Evolutionary conservation across 1,140 invertebrate genomes (phyloP).

Genomic region (Pogonus chalceus): DNA sequence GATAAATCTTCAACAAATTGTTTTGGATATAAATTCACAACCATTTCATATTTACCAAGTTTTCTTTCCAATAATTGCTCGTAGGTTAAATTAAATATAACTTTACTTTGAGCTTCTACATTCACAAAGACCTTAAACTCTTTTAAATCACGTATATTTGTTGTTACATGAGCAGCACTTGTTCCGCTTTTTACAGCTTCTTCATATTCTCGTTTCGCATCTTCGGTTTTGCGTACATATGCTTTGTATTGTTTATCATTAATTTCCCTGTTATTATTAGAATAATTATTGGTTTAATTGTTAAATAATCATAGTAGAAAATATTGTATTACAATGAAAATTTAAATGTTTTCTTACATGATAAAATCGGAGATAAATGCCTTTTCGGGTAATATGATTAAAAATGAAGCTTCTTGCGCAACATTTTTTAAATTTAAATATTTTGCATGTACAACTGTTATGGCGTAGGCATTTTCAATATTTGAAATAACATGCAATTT

Average conservation of each 20-base stretch:
- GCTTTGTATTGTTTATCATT: constrained; percentile 43
- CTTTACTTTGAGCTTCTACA: constrained; percentile 45
- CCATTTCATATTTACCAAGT: constrained; percentile 48
- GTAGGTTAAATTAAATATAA: constrained; percentile 52
- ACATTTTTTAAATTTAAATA: constrained; percentile 44
- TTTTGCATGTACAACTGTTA: constrained; percentile 44
- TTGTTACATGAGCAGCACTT: constrained; percentile 47
- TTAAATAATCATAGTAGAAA: no score
- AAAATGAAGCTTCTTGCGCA: constrained; percentile 49
- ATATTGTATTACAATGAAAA: no score
- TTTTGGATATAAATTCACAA: constrained; percentile 50
- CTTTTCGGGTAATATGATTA: constrained; percentile 49
- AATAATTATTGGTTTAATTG: background rate
- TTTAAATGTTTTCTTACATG: constrained; percentile 35
- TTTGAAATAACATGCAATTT: constrained; percentile 45
- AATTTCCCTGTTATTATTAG: constrained; percentile 35
- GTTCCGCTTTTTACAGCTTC: constrained; percentile 47
- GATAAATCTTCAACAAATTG: constrained; percentile 44
- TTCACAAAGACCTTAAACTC: constrained; percentile 52
- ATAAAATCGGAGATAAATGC: constrained; percentile 54
- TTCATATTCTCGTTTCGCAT: constrained; percentile 50
- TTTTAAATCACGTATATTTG: constrained; percentile 52
- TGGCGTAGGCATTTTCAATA: constrained; percentile 48
- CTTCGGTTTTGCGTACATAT: constrained; percentile 48
- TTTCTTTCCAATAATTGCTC: constrained; percentile 49